Base-by-base conservation (phyloP, 2,888 invertebrate genomes). In the Drosophila flavopinicola region DNA sequence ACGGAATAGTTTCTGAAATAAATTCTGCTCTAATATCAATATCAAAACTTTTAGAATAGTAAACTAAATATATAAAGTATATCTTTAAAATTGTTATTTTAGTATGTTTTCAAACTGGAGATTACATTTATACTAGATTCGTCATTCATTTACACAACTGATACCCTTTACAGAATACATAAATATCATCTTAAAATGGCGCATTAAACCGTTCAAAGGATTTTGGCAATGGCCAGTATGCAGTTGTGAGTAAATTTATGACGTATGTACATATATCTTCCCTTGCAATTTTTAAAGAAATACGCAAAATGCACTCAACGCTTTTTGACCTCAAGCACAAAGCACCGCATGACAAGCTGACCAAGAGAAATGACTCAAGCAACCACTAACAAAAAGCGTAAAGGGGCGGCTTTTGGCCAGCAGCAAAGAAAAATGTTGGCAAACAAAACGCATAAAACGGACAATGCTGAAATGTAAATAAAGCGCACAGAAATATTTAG, bases 351-450 rank as follows among this genome's bases (percentile, higher is more conserved):
- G 41, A 20, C 42, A 61, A 37, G 29, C 47, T 60, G 60, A 39
- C 59, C 53, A 63, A 66, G 37, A 30, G 39, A 61, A 66, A 69
- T 75, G 64, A 76, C 66, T 69, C 71, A 75, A 69, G 35, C 53
- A 35, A 65, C 52, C 54, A 53, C 59, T 32, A 33, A 56, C 47
- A 44, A 52, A 20, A 51, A 25, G 54, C 54, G 42, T 65, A 59
- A 65, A 61, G 64, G 69, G 66, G 65, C 57, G 68, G 45, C 61
- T 56, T 56, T 76, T 54, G 10, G 58, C 39, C 47, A 53, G 32
- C 25, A 57, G 24, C 41, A 66, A 61, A 39, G 20, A 2, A 45
- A 54, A 25, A 53, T 42, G 48, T 49, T 53, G 58, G 63, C 38
- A 27, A 59, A 35, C 59, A 38, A 53, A 45, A 51, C 15, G 15